A percentile compares a stretch with the other conserved stretches of the same genome.
Evolutionary conservation across 2,113 vertebrate species (phyloP).

Genomic region (Turnix velox): DNA sequence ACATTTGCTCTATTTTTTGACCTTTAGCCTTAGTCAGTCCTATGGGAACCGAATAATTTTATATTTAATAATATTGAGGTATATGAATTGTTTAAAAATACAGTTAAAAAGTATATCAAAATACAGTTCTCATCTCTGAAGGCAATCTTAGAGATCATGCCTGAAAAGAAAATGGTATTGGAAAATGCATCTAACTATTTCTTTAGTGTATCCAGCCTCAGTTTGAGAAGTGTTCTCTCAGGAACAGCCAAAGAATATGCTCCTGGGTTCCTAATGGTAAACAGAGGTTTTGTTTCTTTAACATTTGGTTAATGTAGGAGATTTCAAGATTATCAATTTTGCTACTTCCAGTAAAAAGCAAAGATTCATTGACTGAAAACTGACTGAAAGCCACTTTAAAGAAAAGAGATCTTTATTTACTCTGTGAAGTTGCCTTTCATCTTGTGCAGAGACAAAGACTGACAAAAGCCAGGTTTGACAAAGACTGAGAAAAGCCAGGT

Average conservation of each 20-base stretch:
- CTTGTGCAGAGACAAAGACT: not conserved
- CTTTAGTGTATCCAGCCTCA: not conserved
- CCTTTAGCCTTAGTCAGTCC: not conserved
- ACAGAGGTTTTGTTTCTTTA: constrained; percentile 11
- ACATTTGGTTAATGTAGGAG: not conserved
- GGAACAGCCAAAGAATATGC: not conserved
- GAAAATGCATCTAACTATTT: not conserved
- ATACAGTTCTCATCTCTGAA: not conserved
- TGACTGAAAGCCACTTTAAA: not conserved
- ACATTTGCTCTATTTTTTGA: constrained; percentile 1
- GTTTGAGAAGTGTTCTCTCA: not conserved
- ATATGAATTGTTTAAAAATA: constrained; percentile 33
- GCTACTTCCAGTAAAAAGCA: not conserved
- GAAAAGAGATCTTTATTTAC: not conserved
- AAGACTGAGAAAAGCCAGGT: not conserved
- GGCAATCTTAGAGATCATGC: not conserved
- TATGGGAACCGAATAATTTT: constrained; percentile 29
- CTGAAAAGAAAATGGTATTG: not conserved
- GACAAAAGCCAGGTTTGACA: not conserved
- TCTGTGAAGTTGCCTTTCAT: not conserved
- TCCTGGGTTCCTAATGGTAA: not conserved
- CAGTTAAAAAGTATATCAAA: constrained; percentile 28
- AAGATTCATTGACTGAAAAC: not conserved
- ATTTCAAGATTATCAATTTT: not conserved
- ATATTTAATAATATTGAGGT: constrained; percentile 33